Evolutionary conservation across 2,888 invertebrate species (phyloP).

Genomic region (Caenorhabditis japonica): DNA sequence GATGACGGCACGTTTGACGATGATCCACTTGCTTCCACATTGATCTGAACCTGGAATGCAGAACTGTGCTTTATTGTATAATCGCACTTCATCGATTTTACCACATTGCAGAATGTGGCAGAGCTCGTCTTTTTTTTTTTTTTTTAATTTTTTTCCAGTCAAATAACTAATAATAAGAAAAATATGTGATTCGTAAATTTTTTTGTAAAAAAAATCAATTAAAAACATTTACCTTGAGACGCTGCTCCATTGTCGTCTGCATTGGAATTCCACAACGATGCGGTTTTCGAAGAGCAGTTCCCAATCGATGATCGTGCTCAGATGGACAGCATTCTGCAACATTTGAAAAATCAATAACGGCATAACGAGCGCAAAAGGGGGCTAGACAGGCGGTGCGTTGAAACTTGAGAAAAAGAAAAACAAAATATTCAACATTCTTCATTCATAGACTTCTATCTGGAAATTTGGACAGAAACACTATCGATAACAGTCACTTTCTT

Average conservation of each 20-base stretch:
- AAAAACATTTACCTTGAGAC: constrained; percentile 21
- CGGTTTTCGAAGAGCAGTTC: constrained; percentile 12
- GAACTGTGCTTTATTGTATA: no score
- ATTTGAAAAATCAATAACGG: constrained; percentile 20
- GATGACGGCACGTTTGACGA: constrained; percentile 14
- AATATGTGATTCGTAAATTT: neutral
- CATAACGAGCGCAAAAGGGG: neutral
- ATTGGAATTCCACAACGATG: constrained; percentile 6
- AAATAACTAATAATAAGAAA: neutral
- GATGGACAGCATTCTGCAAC: constrained; percentile 37
- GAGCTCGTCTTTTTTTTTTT: no score
- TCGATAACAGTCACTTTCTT: constrained; percentile 20
- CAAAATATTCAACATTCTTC: neutral
- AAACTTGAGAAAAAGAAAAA: neutral
- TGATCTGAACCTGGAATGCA: constrained; percentile 50
- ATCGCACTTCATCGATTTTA: no score
- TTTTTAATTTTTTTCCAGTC: neutral
- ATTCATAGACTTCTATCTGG: neutral
- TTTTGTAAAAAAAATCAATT: neutral
- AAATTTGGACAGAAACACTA: neutral
- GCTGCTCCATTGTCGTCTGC: constrained; percentile 21
- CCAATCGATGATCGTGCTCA: constrained; percentile 10
- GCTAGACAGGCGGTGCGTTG: neutral
- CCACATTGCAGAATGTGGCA: no score
- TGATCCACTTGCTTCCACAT: constrained; percentile 51